Evolutionary conservation across 2,797 vertebrate genomes (phyloP), one percentile per base, ranked within the genome.

Genomic region (Diplodus sargus): DNA sequence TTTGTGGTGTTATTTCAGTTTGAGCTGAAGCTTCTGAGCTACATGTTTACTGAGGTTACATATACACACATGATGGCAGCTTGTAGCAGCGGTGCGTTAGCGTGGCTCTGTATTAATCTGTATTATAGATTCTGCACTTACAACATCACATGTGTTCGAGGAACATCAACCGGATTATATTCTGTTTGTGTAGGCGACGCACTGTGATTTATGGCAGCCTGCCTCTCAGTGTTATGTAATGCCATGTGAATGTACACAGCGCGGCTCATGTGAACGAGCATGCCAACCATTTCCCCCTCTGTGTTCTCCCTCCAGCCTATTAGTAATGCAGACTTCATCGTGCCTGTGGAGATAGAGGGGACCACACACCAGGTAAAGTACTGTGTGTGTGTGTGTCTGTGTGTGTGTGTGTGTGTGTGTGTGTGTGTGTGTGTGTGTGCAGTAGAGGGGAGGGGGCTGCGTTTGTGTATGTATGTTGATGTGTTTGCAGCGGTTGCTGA

Each of bases 331-430:
- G 97, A 97, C 94, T 97, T 97, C 93, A 95, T 97, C 82, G 96
- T 97, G 87, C 96, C 96, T 83, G 96, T 97, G 81, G 97, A 98
- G 93, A 97, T 97, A 78, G 97, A 97, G 90, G 97, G 96, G 90
- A 96, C 95, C 90, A 96, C 96, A 82, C 96, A 97, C 90, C 96
- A 97, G 97, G 97, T 98, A 90, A 90, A 76, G 49, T 61, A 47
- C 54, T 42, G 51, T 79, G 79, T 61, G 78, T 66, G 57, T 58
- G 67, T 53, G 80, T 67, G 70, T 71, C 63, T 71, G 77, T 76
- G 64, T 52, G 79, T 61, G 78, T 66, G 57, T 58, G 67, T 53
- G 80, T 67, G 70, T 71, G 66, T 71, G 77, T 76, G 64, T 34
- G 30, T 34, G 30, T 34, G 30, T 34, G 30, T 34, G 30, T 34